Evolutionary conservation across 2,888 invertebrate species (phyloP).

Genomic region (Tachystola acroxantha): DNA sequence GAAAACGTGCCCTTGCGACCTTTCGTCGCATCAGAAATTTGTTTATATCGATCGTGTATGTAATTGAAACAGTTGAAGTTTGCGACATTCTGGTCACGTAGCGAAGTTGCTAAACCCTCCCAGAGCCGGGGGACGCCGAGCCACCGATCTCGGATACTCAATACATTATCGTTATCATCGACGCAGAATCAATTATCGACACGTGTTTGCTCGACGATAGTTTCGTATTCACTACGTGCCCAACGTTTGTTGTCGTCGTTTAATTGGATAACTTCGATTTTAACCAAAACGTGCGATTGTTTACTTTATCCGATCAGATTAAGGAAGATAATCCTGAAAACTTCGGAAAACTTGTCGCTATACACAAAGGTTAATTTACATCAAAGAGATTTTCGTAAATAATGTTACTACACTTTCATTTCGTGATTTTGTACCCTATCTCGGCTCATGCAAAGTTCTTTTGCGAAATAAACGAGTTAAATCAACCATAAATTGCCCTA

Average conservation of each 20-base stretch:
- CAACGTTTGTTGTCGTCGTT: conserved; percentile 1
- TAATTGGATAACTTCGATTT: neutral
- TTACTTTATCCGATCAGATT: too few species aligned
- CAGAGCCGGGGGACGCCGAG: conserved; percentile 31
- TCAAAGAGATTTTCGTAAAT: too few species aligned
- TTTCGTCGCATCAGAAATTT: conserved; percentile 35
- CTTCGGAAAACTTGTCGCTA: too few species aligned
- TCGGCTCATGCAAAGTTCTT: conserved; percentile 25
- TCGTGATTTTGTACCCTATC: neutral
- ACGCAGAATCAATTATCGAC: conserved; percentile 50
- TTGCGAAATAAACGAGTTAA: conserved; percentile 59
- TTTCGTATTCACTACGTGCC: conserved; percentile 4
- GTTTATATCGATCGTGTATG: conserved; percentile 48
- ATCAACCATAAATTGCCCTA: conserved; percentile 59
- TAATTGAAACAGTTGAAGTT: conserved; percentile 49
- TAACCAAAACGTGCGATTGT: neutral
- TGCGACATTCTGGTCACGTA: conserved; percentile 58
- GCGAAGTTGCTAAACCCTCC: conserved; percentile 38
- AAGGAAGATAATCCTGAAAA: too few species aligned
- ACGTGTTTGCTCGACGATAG: conserved; percentile 30
- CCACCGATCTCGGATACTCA: conserved; percentile 38
- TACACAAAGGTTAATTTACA: too few species aligned
- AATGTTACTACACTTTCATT: neutral
- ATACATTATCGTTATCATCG: conserved; percentile 52
- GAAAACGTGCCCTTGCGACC: neutral